Conservation (phyloP, 2,113 vertebrate species). For the Glaucidium brasilianum region DNA sequence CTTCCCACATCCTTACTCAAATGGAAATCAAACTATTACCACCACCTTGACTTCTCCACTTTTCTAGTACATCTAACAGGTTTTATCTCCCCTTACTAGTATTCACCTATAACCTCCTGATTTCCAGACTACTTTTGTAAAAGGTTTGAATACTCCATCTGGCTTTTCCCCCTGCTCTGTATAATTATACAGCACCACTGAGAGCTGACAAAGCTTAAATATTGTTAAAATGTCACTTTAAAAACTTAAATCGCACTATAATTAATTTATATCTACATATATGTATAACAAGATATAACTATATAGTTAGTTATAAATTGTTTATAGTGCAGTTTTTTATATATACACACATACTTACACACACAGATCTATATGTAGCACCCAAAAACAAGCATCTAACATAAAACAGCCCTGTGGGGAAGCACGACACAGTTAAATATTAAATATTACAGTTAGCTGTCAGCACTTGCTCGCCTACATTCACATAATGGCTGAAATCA, state of each 20-base stretch:
- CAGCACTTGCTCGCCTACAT: neutral
- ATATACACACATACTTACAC: rapidly evolving
- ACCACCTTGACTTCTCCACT: neutral
- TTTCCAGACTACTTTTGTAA: neutral
- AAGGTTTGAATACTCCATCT: neutral
- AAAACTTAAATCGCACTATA: neutral
- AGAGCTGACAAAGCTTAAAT: neutral
- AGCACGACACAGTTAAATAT: neutral
- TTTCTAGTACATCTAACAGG: neutral
- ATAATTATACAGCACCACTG: neutral
- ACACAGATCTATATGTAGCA: neutral
- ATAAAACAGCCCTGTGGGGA: neutral
- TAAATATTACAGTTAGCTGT: neutral
- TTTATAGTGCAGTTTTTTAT: neutral
- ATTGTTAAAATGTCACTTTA: neutral
- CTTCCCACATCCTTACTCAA: neutral
- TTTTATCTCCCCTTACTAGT: neutral
- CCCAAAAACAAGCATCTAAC: neutral
- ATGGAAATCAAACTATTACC: neutral
- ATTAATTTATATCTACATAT: neutral
- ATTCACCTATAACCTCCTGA: neutral
- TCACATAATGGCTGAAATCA: neutral
- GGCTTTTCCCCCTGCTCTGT: neutral
- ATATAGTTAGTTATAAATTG: neutral
- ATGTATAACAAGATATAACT: neutral